These are phyloP conservation scores for Brenthis hecate DNA, from an alignment of 2,888 invertebrate genomes.

Conservation along the genomic window DNA sequence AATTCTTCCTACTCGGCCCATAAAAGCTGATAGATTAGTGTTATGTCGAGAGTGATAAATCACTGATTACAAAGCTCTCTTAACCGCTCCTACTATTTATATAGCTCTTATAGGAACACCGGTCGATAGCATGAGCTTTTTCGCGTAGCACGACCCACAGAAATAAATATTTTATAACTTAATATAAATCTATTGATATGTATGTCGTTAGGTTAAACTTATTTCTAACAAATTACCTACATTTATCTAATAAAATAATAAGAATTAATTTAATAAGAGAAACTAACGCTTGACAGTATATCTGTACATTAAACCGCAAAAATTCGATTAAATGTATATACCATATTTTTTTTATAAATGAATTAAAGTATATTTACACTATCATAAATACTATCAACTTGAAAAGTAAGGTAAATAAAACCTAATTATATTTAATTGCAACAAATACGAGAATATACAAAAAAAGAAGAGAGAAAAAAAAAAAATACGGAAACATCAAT, in stretches of 20 bases:
- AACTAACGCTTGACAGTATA: too few species aligned
- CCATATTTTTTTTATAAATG: too few species aligned
- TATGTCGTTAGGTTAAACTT: neutral
- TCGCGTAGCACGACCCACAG: conserved; percentile 26
- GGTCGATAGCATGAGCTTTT: conserved; percentile 47
- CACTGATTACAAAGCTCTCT: conserved; percentile 49
- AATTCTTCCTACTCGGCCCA: conserved; percentile 24
- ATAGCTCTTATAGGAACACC: conserved; percentile 45
- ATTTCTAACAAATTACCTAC: neutral
- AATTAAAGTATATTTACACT: too few species aligned
- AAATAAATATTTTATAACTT: conserved; percentile 19
- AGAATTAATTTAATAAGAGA: neutral
- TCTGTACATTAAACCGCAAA: too few species aligned
- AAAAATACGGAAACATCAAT: too few species aligned
- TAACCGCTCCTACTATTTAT: conserved; percentile 50
- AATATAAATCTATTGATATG: neutral
- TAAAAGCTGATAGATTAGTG: conserved; percentile 35
- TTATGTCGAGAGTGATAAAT: conserved; percentile 41
- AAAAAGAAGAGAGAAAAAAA: too few species aligned
- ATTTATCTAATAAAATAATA: neutral
- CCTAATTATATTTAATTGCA: too few species aligned
- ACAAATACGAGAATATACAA: too few species aligned
- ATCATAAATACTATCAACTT: too few species aligned
- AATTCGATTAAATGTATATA: too few species aligned
- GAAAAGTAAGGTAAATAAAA: too few species aligned